Conservation (phyloP, 2,797 vertebrate genomes). For the Phaenicophaeus curvirostris region DNA sequence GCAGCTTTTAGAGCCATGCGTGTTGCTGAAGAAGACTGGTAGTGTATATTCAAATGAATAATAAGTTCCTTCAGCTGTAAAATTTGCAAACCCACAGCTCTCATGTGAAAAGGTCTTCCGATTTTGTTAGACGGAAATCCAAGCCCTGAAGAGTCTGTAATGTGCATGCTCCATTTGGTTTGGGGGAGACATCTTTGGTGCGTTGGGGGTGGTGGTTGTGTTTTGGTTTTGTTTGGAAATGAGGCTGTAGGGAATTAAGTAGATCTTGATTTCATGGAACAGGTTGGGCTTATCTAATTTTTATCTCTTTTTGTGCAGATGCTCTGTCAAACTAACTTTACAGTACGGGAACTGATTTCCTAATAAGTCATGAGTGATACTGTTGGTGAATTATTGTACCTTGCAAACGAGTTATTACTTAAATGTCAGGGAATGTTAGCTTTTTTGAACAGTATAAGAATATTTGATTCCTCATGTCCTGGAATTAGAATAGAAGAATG, state of each 20-base stretch:
- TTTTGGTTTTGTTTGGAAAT: background rate
- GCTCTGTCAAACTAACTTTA: background rate
- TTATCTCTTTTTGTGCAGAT: background rate
- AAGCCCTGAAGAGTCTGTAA: background rate
- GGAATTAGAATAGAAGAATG: background rate
- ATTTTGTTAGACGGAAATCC: background rate
- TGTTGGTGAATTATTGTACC: background rate
- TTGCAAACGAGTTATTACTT: background rate
- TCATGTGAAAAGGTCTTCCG: background rate
- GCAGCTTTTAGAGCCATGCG: background rate
- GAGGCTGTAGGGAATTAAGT: background rate
- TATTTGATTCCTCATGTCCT: background rate
- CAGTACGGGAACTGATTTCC: background rate
- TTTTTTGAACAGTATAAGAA: background rate
- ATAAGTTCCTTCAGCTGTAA: background rate
- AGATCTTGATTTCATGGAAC: background rate
- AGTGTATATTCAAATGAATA: background rate
- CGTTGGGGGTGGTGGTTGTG: background rate
- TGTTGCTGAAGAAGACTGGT: background rate
- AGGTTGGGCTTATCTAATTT: background rate
- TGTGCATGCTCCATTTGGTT: background rate
- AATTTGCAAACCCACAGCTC: background rate
- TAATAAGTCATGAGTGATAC: background rate
- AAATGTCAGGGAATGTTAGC: fast-evolving
- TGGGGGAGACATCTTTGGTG: background rate